Evolutionary conservation across 2,888 invertebrate species (phyloP), one percentile per base, ranked within the genome.

Genomic region (Stenotaenia linearis): DNA sequence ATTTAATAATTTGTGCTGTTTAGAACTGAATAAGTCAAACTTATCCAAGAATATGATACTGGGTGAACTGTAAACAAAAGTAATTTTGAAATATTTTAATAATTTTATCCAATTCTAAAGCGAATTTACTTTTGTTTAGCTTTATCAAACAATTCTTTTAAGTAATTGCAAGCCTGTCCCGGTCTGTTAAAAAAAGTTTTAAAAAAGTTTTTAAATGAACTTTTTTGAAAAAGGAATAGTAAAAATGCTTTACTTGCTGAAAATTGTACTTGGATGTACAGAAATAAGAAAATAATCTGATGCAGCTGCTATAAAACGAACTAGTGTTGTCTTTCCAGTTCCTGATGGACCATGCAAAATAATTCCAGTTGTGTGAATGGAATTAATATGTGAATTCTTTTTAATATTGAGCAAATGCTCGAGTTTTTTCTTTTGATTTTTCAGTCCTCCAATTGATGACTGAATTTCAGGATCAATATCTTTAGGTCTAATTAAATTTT

Each of bases 21-120:
- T 93, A 90, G 85, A 85, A 83, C 95, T 95, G 76, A 96, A 88
- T 9, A 90, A 90, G 84, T 96, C 94, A 40, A 97, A 89, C 85
- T 96, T 94, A 87, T 97, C 96, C 78, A 97, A 89, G 45, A 96
- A 86, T 82, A 97, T 89, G 21, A 97, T 88, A 84, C 91, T 90
- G 0, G 96, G 95, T 83, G 91, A 89, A 84, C 91, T 90, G 82
- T 69, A 81, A 78, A 76, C 21, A 78, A 79, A 78, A 61, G 9
- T 6, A 61, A 61, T 2, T n/a, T 15, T 69, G n/a, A 28, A 37
- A 77, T 25, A 15, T 28, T 75, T 18, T 18, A 40, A 80, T 61
- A 12, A 61, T 61, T 61, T n/a, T 61, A 15, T 61, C 4, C 2
- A 28, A 5, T 7, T 21, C 4, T 23, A 21, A 23, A 18, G 1